Percentiles rank a stretch among this genome's conserved stretches.
Evolutionary conservation across 2,113 vertebrate genomes (phyloP).

Genomic region (Regulus satrapa): DNA sequence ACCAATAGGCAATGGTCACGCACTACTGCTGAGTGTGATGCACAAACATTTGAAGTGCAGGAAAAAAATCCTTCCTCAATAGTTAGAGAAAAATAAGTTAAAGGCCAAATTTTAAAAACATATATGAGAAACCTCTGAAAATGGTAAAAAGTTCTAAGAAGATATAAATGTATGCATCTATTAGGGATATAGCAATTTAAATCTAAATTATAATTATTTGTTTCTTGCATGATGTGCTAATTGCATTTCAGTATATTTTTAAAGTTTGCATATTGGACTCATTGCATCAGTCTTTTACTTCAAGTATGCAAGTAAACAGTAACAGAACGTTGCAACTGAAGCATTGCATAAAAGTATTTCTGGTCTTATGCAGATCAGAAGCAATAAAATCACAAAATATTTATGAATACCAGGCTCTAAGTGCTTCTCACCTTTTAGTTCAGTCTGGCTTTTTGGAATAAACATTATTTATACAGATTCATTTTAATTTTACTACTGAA

Average conservation of each 20-base stretch:
- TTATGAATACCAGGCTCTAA: not conserved
- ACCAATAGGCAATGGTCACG: not conserved
- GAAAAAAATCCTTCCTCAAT: not conserved
- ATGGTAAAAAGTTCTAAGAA: not conserved
- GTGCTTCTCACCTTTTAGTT: not conserved
- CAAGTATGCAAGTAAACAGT: not conserved
- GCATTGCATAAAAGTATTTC: not conserved
- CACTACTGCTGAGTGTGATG: not conserved
- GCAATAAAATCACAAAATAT: not conserved
- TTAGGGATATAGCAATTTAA: not conserved
- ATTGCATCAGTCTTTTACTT: not conserved
- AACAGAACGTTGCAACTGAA: not conserved
- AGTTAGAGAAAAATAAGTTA: not conserved
- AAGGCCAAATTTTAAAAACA: not conserved
- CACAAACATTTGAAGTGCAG: not conserved
- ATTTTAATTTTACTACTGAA: not conserved
- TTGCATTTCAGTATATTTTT: not conserved
- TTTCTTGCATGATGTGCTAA: not conserved
- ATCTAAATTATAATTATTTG: not conserved
- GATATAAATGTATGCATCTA: not conserved
- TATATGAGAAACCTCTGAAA: not conserved
- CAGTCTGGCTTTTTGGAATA: not conserved
- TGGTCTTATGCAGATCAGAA: not conserved
- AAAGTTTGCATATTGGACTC: not conserved
- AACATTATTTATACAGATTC: not conserved